Evolutionary conservation across 2,797 vertebrate species (phyloP).

Genomic region (Sus cebifrons): DNA sequence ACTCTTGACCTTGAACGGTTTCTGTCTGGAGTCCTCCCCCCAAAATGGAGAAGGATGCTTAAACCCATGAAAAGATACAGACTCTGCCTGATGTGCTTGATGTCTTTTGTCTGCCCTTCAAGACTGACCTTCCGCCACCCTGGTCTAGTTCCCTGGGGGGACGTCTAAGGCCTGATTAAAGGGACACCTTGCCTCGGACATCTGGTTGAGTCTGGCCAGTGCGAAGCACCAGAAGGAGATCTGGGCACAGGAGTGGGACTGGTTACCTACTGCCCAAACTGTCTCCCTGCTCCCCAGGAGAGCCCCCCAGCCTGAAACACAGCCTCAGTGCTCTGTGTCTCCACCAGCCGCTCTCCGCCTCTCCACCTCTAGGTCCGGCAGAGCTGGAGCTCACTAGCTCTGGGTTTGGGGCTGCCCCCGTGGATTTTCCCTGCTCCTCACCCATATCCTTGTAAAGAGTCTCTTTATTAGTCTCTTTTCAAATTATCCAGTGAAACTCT

Average conservation of each 20-base stretch:
- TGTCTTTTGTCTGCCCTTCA: not conserved
- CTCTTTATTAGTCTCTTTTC: slow-evolving; percentile 51
- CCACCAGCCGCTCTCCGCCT: not conserved
- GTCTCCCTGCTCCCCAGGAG: not conserved
- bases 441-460: slow-evolving; percentile 28
- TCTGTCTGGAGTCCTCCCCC: not conserved
- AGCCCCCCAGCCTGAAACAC: not conserved
- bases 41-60: not conserved
- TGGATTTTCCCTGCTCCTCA: not conserved
- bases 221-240: not conserved
- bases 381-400: not conserved
- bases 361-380: not conserved
- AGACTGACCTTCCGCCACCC: not conserved
- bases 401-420: not conserved
- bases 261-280: not conserved
- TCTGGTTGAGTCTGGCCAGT: not conserved
- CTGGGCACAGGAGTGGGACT: not conserved
- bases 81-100: not conserved
- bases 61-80: slow-evolving; percentile 1
- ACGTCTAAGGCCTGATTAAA: not conserved
- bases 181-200: not conserved
- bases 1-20: not conserved
- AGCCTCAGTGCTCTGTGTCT: not conserved
- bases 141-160: not conserved
- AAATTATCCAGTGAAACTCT: slow-evolving; percentile 32